Percentiles rank a stretch among this genome's conserved stretches.
Conservation (phyloP, 1,140 invertebrate species). For the Penaeus chinensis region DNA sequence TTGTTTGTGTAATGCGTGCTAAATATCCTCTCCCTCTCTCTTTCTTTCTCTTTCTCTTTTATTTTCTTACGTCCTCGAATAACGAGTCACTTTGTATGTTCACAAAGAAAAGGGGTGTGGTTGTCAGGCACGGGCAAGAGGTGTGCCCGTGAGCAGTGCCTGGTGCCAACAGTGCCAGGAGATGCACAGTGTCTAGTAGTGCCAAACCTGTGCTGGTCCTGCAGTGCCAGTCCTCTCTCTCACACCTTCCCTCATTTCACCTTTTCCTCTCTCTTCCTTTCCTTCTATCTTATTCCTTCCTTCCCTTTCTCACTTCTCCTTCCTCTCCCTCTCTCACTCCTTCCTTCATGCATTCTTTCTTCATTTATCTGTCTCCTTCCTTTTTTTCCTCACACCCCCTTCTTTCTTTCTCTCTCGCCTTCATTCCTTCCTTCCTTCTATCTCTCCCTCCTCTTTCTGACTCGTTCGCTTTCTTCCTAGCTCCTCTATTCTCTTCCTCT, state of each 20-base stretch:
- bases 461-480: background rate
- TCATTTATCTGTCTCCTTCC: background rate
- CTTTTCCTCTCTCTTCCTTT: background rate
- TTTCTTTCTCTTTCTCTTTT: conserved; percentile 7
- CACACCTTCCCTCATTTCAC: background rate
- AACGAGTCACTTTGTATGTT: background rate
- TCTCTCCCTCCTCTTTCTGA: background rate
- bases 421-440: background rate
- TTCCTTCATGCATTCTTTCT: background rate
- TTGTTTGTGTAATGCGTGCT: too few relatives aligned
- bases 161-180: too few relatives aligned
- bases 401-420: background rate
- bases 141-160: too few relatives aligned
- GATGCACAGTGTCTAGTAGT: too few relatives aligned
- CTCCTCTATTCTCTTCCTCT: background rate
- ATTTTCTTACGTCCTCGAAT: background rate
- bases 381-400: background rate
- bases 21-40: conserved; percentile 2
- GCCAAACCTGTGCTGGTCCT: background rate
- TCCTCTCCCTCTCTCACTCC: background rate
- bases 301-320: background rate
- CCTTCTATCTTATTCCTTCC: background rate
- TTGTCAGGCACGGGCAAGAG: too few relatives aligned
- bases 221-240: background rate
- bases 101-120: too few relatives aligned